A percentile compares a stretch with the other conserved stretches of the same genome.
These are phyloP conservation scores for Aphrophora alni DNA, from an alignment of 2,888 invertebrate genomes.

Conservation along the genomic window DNA sequence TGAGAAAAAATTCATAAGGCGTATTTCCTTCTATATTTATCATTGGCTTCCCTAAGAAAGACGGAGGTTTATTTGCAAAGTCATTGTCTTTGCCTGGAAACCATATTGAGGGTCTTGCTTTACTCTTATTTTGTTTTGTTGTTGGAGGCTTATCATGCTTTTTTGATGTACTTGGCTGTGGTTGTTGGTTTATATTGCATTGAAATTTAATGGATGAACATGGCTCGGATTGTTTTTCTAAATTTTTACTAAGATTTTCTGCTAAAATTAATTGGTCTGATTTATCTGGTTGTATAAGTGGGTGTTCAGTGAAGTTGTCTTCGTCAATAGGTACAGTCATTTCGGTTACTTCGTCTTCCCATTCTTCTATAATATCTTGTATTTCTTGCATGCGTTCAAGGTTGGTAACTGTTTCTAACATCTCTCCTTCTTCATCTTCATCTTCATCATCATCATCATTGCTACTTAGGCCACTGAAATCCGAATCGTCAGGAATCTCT, in stretches of 20 bases:
- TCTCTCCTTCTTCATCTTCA: too few relatives aligned
- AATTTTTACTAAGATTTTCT: too few relatives aligned
- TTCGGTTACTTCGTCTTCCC: neutral
- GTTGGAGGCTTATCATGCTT: too few relatives aligned
- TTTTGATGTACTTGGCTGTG: too few relatives aligned
- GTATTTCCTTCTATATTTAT: constrained; percentile 13
- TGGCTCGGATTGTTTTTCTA: too few relatives aligned
- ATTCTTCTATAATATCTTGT: neutral
- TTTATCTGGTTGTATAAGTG: neutral
- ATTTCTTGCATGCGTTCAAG: neutral
- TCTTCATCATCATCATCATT: neutral
- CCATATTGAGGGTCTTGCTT: neutral
- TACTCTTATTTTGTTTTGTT: too few relatives aligned
- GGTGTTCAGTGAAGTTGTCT: neutral
- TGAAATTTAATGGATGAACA: too few relatives aligned
- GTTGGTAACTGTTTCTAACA: neutral
- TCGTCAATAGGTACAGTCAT: neutral
- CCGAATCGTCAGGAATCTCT: neutral
- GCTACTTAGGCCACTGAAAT: neutral
- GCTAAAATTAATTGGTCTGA: too few relatives aligned
- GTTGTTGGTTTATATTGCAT: too few relatives aligned
- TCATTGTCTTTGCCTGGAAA: constrained; percentile 6
- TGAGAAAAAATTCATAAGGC: constrained; percentile 36
- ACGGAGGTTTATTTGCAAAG: constrained; percentile 5
- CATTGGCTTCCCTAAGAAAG: neutral